Conservation (phyloP, 2,888 invertebrate species). For the Diarsia rubi region DNA sequence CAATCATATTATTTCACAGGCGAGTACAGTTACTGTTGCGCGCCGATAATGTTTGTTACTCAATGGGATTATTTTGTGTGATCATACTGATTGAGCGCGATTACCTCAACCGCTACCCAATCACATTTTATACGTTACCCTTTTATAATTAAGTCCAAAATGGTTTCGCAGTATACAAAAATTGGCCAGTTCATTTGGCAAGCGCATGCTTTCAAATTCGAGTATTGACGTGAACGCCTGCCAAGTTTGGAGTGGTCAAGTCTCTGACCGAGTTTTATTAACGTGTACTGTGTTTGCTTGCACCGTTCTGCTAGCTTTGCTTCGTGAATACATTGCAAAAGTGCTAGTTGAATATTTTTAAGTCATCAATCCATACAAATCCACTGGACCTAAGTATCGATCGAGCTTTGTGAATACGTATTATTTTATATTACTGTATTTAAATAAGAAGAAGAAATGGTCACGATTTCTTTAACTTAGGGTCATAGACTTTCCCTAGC, state of each 20-base stretch:
- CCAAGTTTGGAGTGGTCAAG: conserved; percentile 72
- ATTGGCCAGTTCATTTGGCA: conserved; percentile 74
- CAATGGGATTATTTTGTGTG: conserved; percentile 67
- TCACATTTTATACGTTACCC: conserved; percentile 34
- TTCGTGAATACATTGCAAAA: conserved; percentile 31
- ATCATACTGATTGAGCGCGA: conserved; percentile 61
- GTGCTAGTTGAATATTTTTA: conserved; percentile 21
- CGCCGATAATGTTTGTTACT: conserved; percentile 67
- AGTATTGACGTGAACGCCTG: conserved; percentile 70
- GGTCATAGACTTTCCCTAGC: neutral
- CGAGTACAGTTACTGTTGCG: conserved; percentile 60
- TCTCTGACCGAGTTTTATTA: conserved; percentile 66
- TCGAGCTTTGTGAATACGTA: neutral
- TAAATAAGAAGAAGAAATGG: no score
- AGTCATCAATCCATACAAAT: neutral
- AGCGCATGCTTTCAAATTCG: conserved; percentile 68
- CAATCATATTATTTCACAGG: conserved; percentile 73
- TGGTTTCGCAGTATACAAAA: conserved; percentile 60
- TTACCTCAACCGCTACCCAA: conserved; percentile 46
- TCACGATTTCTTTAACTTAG: neutral
- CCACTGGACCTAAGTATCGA: neutral
- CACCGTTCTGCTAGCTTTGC: conserved; percentile 31
- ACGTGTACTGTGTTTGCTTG: conserved; percentile 54
- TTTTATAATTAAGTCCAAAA: conserved; percentile 63
- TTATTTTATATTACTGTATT: neutral